These are phyloP conservation scores for Eufriesea mexicana DNA, from an alignment of 1,140 invertebrate genomes.

Conservation along the genomic window DNA sequence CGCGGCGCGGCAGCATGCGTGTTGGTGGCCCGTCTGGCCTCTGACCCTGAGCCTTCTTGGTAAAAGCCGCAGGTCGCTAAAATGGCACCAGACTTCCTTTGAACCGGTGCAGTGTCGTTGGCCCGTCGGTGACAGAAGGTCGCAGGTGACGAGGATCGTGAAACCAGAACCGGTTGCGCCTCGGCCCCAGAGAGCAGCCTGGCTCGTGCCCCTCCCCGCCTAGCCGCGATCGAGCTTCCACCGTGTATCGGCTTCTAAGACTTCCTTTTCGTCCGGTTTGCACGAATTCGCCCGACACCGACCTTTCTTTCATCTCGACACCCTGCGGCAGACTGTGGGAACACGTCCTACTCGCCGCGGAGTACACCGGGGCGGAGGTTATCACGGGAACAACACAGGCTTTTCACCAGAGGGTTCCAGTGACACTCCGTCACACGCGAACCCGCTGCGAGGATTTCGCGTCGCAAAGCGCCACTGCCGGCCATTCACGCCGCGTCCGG, in stretches of 20 bases:
- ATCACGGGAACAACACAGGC: too few relatives aligned
- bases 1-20: constrained; percentile 42
- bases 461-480: too few relatives aligned
- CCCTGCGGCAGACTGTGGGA: constrained; percentile 27
- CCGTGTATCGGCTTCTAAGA: constrained; percentile 53
- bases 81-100: constrained; percentile 73
- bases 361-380: too few relatives aligned
- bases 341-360: too few relatives aligned
- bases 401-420: too few relatives aligned
- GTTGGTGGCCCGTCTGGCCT: constrained; percentile 69
- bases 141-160: constrained; percentile 70
- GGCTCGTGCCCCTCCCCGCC: constrained; percentile 32
- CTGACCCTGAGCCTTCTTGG: constrained; percentile 70
- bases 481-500: too few relatives aligned
- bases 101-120: constrained; percentile 71
- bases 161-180: constrained; percentile 68
- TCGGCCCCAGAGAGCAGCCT: constrained; percentile 53
- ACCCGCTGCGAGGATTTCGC: too few relatives aligned
- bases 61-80: constrained; percentile 70
- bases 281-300: constrained; percentile 28
- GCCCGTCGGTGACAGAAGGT: constrained; percentile 69
- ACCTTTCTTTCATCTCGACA: constrained; percentile 22
- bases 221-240: constrained; percentile 18
- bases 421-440: too few relatives aligned
- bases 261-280: constrained; percentile 49